Percentiles rank a stretch among this genome's conserved stretches.
phyloP scores from a whole-genome alignment of 2,888 invertebrate species.

The Eustalomyia histrio region DNA sequence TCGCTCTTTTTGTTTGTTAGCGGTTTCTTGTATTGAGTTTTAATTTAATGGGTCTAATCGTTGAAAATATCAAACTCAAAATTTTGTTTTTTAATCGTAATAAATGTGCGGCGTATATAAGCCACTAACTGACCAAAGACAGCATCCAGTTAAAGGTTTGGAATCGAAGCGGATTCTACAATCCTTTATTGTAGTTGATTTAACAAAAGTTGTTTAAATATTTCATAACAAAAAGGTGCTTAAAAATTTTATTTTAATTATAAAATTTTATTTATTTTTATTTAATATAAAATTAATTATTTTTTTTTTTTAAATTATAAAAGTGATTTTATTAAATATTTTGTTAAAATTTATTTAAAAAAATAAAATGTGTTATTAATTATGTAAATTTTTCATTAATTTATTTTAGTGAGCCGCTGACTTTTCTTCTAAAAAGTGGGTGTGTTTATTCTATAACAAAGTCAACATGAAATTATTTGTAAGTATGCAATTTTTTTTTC shows the following conservation, averaged over 20 bases:
- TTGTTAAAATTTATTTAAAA: conserved; percentile 9
- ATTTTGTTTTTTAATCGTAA: conserved; percentile 70
- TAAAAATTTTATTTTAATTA: conserved; percentile 12
- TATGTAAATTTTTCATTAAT: background rate
- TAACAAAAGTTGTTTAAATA: conserved; percentile 36
- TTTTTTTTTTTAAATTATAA: conserved; percentile 7
- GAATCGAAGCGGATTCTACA: conserved; percentile 79
- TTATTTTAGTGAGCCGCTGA: conserved; percentile 42
- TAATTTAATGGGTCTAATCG: conserved; percentile 21
- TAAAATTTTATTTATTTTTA: conserved; percentile 11
- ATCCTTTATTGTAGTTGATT: conserved; percentile 73
- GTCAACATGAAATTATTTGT: conserved; percentile 67
- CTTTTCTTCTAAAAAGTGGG: conserved; percentile 44
- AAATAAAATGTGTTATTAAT: conserved; percentile 21
- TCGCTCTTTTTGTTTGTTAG: conserved; percentile 62
- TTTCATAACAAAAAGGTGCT: conserved; percentile 63
- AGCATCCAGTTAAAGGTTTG: conserved; percentile 80
- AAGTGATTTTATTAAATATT: conserved; percentile 13
- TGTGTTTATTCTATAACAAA: conserved; percentile 39
- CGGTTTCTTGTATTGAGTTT: conserved; percentile 37
- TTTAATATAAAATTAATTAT: conserved; percentile 17
- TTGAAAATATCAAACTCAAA: conserved; percentile 52
- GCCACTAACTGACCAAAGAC: conserved; percentile 79
- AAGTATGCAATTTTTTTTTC: too few species aligned
- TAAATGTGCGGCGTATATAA: conserved; percentile 79